Conservation (phyloP, 2,113 vertebrate species). For the Elaphurus davidianus region DNA sequence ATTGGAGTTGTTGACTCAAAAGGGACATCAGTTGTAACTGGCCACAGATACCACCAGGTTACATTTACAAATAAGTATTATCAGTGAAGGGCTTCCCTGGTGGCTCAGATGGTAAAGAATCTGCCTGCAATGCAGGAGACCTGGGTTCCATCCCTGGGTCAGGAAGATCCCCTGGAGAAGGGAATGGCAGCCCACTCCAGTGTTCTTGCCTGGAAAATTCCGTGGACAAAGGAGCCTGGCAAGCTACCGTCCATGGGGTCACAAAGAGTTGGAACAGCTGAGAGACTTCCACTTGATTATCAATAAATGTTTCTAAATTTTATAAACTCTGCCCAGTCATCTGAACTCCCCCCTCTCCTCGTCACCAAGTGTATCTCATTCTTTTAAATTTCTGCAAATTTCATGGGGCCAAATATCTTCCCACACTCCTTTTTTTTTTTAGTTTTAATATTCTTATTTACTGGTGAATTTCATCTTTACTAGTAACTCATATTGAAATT, state of each 20-base stretch:
- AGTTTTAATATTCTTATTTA: background rate
- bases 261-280: background rate
- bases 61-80: background rate
- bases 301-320: background rate
- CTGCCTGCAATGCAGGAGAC: background rate
- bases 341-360: background rate
- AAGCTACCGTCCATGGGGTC: background rate
- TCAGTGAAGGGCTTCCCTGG: background rate
- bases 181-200: background rate
- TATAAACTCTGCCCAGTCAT: background rate
- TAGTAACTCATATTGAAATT: background rate
- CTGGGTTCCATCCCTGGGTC: background rate
- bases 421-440: background rate
- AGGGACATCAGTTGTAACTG: background rate
- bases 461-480: background rate
- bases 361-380: background rate
- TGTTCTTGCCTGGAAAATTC: background rate
- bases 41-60: background rate
- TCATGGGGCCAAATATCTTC: background rate
- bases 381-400: background rate
- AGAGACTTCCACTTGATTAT: background rate
- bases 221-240: background rate
- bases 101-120: background rate
- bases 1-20: background rate
- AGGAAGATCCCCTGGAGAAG: background rate